Base-by-base conservation (phyloP, 2,888 invertebrate species). In the Spodoptera exigua region DNA sequence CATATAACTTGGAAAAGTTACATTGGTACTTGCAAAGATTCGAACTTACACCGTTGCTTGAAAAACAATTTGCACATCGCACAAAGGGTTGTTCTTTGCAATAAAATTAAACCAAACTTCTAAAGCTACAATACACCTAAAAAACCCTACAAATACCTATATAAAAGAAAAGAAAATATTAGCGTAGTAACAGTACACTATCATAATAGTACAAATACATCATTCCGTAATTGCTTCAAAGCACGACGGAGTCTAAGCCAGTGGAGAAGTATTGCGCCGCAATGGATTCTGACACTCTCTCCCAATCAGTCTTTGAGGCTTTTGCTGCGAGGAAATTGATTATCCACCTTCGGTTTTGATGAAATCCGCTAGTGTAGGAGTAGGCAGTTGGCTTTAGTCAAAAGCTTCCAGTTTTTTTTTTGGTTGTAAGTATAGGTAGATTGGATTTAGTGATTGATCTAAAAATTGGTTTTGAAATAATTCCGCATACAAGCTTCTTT, bases 231-330 rank as follows among this genome's bases (percentile, higher is more conserved):
- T 64, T 45, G 44, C 32, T 72, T 45, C 41, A 48, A 60, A 46
- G 43, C 55, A 41, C 54, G 43, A 49, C 41, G 32, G 45, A 54
- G 43, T 59, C 54, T 63, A 68, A 74, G 57, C 59, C 35, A 3
- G 3, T 35, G 32, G n/a, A 72, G 75, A 76, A 70, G 70, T 75
- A 77, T 75, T 74, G 58, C 65, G 43, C 27, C 65, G 61, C 70
- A 57, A 73, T 65, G 39, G 51, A 56, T 61, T 64, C 63, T 68
- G 73, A 77, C 76, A 66, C 65, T 62, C 63, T 41, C 61, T 65
- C 70, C 67, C 77, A 76, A 76, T 76, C 76, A 76, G 72, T 75
- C 75, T 74, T 74, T 74, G 75, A 70, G 60, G 77, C 65, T 75
- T 70, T 70, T 41, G 53, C 58, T 43, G 34, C 56, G 54, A 44